These are phyloP conservation scores for Paramacrobiotus metropolitanus DNA, from an alignment of 1,140 invertebrate species.

Conservation along the genomic window DNA sequence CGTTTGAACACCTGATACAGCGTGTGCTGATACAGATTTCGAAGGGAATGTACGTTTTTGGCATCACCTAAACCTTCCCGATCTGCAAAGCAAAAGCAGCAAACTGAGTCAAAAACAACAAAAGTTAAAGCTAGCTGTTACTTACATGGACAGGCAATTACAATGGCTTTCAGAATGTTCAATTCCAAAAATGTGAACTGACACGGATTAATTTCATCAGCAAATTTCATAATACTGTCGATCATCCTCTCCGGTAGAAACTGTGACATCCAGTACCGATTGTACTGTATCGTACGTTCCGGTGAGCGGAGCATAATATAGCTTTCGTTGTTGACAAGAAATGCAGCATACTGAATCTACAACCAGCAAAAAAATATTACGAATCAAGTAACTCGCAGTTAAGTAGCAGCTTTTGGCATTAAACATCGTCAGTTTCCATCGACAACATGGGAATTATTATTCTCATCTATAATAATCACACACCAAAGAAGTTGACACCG, in stretches of 20 bases:
- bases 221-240: conserved; percentile 9
- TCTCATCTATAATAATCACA: too few relatives aligned
- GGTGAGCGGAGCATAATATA: conserved; percentile 8
- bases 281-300: conserved; percentile 7
- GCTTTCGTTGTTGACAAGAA: conserved; percentile 8
- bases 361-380: background rate
- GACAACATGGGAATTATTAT: too few relatives aligned
- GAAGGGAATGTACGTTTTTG: conserved; percentile 3
- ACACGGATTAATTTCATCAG: conserved; percentile 9
- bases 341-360: conserved; percentile 5
- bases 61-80: conserved; percentile 5
- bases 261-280: conserved; percentile 11
- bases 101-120: too few relatives aligned
- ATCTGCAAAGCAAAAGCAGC: background rate
- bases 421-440: too few relatives aligned
- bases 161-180: conserved; percentile 9
- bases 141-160: conserved; percentile 9
- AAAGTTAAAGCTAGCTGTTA: too few relatives aligned
- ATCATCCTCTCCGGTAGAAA: conserved; percentile 10
- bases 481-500: background rate
- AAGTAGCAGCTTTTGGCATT: background rate
- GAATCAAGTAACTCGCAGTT: background rate
- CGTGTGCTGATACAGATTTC: conserved; percentile 6
- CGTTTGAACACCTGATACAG: background rate
- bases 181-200: conserved; percentile 5